Evolutionary conservation across 2,113 vertebrate species (phyloP).

Genomic region (Tyto alba): DNA sequence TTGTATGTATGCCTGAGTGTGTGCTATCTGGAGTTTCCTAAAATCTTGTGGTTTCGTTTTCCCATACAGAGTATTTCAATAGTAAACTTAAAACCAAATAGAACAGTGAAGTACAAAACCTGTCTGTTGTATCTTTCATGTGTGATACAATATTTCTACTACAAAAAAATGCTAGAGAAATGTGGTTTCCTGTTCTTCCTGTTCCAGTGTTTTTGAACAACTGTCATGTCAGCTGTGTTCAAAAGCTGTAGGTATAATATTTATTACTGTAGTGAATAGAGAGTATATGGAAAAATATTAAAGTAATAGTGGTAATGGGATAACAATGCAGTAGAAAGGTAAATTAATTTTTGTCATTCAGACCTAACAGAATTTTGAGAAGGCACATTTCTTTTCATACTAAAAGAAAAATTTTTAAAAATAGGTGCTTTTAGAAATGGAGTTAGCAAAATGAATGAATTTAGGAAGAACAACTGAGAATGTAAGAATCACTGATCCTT

Average conservation of each 20-base stretch:
- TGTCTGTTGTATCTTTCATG: not conserved
- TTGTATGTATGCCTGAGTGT: not conserved
- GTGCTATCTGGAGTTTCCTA: not conserved
- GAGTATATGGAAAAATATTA: not conserved
- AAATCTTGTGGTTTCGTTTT: not conserved
- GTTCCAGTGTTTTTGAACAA: not conserved
- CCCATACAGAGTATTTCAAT: not conserved
- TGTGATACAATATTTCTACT: not conserved
- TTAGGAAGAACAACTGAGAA: not conserved
- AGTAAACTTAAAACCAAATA: not conserved
- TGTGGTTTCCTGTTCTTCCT: not conserved
- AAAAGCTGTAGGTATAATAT: not conserved
- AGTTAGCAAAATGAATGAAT: not conserved
- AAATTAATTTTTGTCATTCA: not conserved
- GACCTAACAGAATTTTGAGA: not conserved
- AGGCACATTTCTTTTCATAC: not conserved
- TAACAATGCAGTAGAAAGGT: not conserved
- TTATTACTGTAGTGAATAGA: not conserved
- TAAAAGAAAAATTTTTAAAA: not conserved
- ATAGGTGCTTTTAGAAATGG: not conserved
- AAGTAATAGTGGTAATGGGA: not conserved
- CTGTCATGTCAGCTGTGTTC: not conserved
- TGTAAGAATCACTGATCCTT: not conserved
- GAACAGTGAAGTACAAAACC: not conserved
- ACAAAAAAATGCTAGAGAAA: not conserved